Percentiles rank a stretch among this genome's conserved stretches.
These are phyloP conservation scores for Myotis davidii DNA, from an alignment of 2,113 vertebrate species.

Conservation along the genomic window DNA sequence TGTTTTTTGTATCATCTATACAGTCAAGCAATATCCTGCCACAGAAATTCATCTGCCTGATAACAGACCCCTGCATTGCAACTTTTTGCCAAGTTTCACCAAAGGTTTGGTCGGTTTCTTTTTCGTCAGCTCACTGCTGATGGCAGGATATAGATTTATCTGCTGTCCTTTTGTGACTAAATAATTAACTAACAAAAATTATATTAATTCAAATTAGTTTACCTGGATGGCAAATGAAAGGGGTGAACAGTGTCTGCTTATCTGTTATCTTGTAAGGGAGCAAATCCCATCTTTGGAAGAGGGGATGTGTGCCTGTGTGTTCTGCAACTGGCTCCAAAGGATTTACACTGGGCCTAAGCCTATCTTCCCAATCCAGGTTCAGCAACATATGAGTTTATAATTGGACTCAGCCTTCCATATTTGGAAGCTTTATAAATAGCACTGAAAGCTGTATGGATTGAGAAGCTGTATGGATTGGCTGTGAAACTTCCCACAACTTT, in stretches of 20 bases:
- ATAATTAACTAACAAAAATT: not conserved
- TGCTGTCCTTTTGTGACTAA: not conserved
- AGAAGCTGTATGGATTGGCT: not conserved
- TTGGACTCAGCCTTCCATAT: not conserved
- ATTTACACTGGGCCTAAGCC: not conserved
- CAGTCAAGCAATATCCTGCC: not conserved
- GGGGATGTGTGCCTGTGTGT: not conserved
- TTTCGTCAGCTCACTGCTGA: not conserved
- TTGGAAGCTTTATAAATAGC: not conserved
- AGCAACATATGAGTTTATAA: not conserved
- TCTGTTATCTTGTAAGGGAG: not conserved
- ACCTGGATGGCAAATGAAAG: not conserved
- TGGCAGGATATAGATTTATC: not conserved
- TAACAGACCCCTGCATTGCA: not conserved
- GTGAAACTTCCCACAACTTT: not conserved
- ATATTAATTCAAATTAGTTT: not conserved
- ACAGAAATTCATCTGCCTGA: not conserved
- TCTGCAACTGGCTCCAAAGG: not conserved
- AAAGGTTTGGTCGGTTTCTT: not conserved
- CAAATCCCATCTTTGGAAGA: not conserved
- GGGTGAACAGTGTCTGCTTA: not conserved
- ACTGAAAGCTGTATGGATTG: not conserved
- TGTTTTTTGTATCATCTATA: not conserved
- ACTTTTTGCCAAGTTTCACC: not conserved
- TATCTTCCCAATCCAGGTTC: not conserved